Evolutionary conservation across 2,797 vertebrate genomes (phyloP).

Genomic region (Acanthornis magna): DNA sequence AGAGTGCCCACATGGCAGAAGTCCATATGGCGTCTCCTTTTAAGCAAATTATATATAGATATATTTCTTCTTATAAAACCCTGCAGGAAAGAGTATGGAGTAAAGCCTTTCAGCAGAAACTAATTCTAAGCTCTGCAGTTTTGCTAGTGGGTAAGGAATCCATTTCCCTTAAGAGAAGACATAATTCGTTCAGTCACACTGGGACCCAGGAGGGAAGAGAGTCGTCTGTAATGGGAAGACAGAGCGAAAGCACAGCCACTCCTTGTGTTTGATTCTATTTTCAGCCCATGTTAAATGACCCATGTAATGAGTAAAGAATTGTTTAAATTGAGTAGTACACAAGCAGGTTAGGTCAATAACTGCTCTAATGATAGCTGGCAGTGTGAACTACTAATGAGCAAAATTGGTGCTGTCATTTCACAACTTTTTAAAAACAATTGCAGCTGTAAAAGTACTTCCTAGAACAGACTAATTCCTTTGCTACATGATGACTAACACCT

Average conservation of each 20-base stretch:
- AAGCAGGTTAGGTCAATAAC: background rate
- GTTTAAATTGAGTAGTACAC: background rate
- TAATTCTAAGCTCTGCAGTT: background rate
- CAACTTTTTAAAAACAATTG: background rate
- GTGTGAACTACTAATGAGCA: background rate
- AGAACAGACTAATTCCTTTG: background rate
- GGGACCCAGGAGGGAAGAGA: background rate
- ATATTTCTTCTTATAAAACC: background rate
- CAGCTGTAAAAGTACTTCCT: background rate
- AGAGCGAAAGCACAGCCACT: background rate
- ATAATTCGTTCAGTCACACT: background rate
- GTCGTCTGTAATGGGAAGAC: background rate
- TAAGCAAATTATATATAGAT: background rate
- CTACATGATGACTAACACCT: background rate
- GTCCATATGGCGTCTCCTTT: background rate
- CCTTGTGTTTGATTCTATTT: background rate
- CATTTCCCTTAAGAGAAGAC: background rate
- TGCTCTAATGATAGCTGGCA: background rate
- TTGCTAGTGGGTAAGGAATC: background rate
- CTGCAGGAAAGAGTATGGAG: background rate
- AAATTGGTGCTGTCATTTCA: background rate
- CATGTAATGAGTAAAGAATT: background rate
- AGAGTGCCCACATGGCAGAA: background rate
- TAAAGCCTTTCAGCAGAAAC: background rate
- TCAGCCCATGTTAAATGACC: background rate